These are phyloP conservation scores for Drosophila sulfurigaster DNA, from an alignment of 1,140 invertebrate species.

Conservation along the genomic window DNA sequence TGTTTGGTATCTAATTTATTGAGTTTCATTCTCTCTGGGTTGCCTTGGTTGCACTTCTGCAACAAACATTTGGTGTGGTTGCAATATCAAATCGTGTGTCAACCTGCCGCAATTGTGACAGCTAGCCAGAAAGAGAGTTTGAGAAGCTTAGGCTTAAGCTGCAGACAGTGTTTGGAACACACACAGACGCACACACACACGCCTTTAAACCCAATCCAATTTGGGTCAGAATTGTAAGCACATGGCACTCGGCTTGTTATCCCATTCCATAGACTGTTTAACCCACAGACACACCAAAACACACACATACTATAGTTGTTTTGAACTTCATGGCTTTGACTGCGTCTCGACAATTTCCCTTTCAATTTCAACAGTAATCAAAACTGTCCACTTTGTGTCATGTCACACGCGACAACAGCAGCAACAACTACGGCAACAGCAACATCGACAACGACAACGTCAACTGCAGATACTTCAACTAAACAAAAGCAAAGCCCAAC, in stretches of 20 bases:
- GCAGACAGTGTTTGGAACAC: constrained; percentile 17
- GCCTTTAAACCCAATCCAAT: constrained; percentile 45
- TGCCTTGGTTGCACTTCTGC: not conserved
- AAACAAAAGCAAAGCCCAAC: constrained; percentile 71
- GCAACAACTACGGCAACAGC: constrained; percentile 14
- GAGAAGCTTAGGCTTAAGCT: constrained; percentile 44
- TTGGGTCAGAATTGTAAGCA: constrained; percentile 44
- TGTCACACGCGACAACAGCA: constrained; percentile 74
- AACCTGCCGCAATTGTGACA: constrained; percentile 52
- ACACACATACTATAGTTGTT: not conserved
- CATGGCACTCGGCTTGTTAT: constrained; percentile 32
- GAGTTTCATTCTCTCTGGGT: constrained; percentile 5
- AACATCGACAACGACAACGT: constrained; percentile 30
- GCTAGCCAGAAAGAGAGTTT: constrained; percentile 16
- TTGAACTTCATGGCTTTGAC: constrained; percentile 43
- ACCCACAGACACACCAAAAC: constrained; percentile 35
- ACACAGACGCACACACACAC: constrained; percentile 14
- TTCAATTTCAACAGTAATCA: constrained; percentile 82
- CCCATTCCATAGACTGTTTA: constrained; percentile 37
- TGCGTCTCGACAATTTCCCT: constrained; percentile 74
- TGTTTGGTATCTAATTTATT: constrained; percentile 1
- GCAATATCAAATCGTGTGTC: constrained; percentile 40
- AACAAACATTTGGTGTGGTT: constrained; percentile 21
- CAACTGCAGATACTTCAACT: constrained; percentile 79
- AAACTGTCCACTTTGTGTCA: constrained; percentile 82